Evolutionary conservation across 23 tunicate genomes (phyloP), one percentile per base, ranked within the genome.

Genomic region (Styela clava): DNA sequence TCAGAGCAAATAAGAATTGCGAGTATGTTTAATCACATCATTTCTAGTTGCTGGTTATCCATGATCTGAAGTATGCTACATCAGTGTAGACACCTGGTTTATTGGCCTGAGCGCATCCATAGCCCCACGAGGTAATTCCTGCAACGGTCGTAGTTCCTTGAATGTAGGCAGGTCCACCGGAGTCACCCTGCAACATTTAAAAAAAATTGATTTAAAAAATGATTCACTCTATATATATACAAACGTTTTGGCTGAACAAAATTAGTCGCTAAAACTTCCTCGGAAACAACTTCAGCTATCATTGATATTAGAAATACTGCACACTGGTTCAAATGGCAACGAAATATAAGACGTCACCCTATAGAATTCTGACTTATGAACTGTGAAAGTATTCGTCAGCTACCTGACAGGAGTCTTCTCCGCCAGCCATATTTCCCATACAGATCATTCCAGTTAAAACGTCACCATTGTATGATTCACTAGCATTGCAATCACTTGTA

Each of bases 31-130:
- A n/a, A n/a, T n/a, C n/a, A n/a, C n/a, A n/a, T n/a, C n/a, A n/a
- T n/a, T n/a, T n/a, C n/a, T 19, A 19, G 77, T 71, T 71, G 77
- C 77, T 71, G 31, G 72, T 72, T 29, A 86, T 77, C 91, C 91
- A 86, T 12, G 64, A 2, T n/a, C 37, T 22, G 86, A 31, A 86
- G 25, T 82, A 82, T 16, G 91, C 86, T 24, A 86, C 91, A n/a
- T 86, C 86, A 44, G 86, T 86, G 69, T 86, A 86, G 63, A 86
- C 86, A 24, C 91, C 91, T 34, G 91, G 91, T 19, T 86, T 35
- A 31, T 71, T 82, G 9, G 82, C 51, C 37, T 72, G 35, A 27
- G 91, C 91, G 33, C 91, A 86, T 1, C 91, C 91, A 81, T 86
- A 86, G 28, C 91, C 91, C 91, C 91, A 86, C 5, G 91, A 86